Evolutionary conservation across 2,888 invertebrate species (phyloP), one percentile per base, ranked within the genome.

Genomic region (Amphipyra berbera): DNA sequence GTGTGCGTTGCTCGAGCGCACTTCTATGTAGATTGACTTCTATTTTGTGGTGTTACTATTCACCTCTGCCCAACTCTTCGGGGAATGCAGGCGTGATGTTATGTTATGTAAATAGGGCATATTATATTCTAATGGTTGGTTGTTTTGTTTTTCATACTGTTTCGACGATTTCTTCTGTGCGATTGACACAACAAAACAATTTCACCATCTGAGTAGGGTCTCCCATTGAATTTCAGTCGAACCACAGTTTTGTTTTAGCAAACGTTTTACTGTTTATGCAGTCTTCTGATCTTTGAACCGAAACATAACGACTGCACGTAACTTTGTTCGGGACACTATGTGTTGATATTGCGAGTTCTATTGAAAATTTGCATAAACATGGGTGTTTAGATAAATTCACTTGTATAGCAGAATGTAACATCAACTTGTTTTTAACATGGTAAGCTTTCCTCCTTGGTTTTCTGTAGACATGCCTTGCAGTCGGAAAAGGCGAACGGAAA

Each of bases 321-420:
- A 67, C 61, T 72, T 70, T 72, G 57, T 57, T 72, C 1, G 61
- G 72, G 56, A 40, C 60, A 65, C 40, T 70, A 52, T 56, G 50
- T 69, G 69, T 71, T 61, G 61, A 47, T 71, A 55, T 71, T 65
- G 65, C 15, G 48, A 56, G 44, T 55, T 48, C 60, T 33, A 15
- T 69, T 35, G 41, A 38, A 66, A 42, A 61, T 71, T 61, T 13
- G 38, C 66, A 71, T 60, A 46, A 40, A 37, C 21, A 52, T 14
- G 15, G 44, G 6, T 3, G 14, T 35, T 10, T 35, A 14, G 9
- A 52, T 55, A 50, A 47, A 52, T 65, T 56, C 33, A 14, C 10
- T n/a, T 48, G n/a, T 41, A 53, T 8, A 40, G 35, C 12, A 35
- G 14, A 35, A 63, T 38, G 5, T 37, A 1, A 5, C 13, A 13